Evolutionary conservation across 2,888 invertebrate genomes (phyloP).

Genomic region (Clostera curtula): DNA sequence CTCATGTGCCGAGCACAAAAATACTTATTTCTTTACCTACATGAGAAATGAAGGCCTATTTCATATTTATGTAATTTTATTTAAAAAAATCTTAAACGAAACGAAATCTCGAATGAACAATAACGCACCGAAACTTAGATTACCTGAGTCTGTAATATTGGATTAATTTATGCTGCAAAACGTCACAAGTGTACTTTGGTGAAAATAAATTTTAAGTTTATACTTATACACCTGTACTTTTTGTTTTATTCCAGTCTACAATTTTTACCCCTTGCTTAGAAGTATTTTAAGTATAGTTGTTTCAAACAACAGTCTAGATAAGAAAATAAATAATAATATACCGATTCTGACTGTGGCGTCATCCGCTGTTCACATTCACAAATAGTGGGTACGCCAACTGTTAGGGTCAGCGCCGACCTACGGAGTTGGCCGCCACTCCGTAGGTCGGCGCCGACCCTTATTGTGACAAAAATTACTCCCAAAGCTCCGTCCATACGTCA

Average conservation of each 20-base stretch:
- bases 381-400: too few relatives aligned
- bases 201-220: constrained; percentile 73
- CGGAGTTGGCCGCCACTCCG: too few relatives aligned
- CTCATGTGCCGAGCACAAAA: constrained; percentile 17
- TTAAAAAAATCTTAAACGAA: constrained; percentile 18
- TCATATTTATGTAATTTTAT: constrained; percentile 21
- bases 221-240: constrained; percentile 66
- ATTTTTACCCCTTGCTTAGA: too few relatives aligned
- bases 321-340: too few relatives aligned
- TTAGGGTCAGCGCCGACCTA: too few relatives aligned
- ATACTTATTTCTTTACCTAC: constrained; percentile 6
- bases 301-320: too few relatives aligned
- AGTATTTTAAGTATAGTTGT: too few relatives aligned
- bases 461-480: too few relatives aligned
- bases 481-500: too few relatives aligned
- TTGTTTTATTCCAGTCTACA: constrained; percentile 38
- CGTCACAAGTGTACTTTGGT: constrained; percentile 71
- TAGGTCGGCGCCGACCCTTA: too few relatives aligned
- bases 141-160: constrained; percentile 9
- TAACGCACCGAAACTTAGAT: constrained; percentile 12
- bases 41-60: constrained; percentile 17
- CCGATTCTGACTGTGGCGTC: too few relatives aligned
- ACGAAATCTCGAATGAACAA: constrained; percentile 21
- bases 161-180: constrained; percentile 47
- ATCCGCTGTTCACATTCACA: too few relatives aligned